Evolutionary conservation across 2,888 invertebrate species (phyloP).

Genomic region (Platycheirus albimanus): DNA sequence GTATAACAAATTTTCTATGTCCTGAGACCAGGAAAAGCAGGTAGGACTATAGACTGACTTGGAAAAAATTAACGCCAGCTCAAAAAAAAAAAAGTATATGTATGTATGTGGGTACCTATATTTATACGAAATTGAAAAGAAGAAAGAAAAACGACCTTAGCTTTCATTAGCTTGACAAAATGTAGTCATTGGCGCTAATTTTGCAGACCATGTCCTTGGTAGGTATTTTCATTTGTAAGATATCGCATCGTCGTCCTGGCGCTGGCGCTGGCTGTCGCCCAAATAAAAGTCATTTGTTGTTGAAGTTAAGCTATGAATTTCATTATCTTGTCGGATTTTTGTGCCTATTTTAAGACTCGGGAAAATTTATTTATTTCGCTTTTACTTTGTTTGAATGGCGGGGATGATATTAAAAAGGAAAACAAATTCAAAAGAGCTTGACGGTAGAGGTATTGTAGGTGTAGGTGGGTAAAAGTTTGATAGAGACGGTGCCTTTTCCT

Average conservation of each 20-base stretch:
- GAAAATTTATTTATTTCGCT: conserved; percentile 37
- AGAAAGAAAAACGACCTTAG: conserved; percentile 18
- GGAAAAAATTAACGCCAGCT: too few relatives aligned
- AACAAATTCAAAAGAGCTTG: conserved; percentile 36
- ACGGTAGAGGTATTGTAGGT: too few relatives aligned
- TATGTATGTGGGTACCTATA: too few relatives aligned
- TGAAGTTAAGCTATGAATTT: conserved; percentile 61
- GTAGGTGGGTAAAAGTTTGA: too few relatives aligned
- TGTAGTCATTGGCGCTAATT: conserved; percentile 55
- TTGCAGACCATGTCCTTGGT: conserved; percentile 27
- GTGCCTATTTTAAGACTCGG: conserved; percentile 38
- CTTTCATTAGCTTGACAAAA: conserved; percentile 47
- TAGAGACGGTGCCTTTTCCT: too few relatives aligned
- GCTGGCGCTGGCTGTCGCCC: conserved; percentile 18
- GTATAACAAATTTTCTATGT: conserved; percentile 22
- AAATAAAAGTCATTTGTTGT: conserved; percentile 61
- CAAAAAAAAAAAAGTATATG: too few relatives aligned
- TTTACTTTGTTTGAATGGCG: conserved; percentile 41
- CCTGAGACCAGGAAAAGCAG: neutral
- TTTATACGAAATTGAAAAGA: conserved; percentile 1
- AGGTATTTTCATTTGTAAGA: conserved; percentile 7
- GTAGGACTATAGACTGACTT: too few relatives aligned
- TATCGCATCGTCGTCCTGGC: conserved; percentile 18
- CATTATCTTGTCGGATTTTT: conserved; percentile 43
- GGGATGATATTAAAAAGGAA: conserved; percentile 52